Evolutionary conservation across 1,140 invertebrate genomes (phyloP), one percentile per base, ranked within the genome.

Genomic region (Onthophagus taurus): DNA sequence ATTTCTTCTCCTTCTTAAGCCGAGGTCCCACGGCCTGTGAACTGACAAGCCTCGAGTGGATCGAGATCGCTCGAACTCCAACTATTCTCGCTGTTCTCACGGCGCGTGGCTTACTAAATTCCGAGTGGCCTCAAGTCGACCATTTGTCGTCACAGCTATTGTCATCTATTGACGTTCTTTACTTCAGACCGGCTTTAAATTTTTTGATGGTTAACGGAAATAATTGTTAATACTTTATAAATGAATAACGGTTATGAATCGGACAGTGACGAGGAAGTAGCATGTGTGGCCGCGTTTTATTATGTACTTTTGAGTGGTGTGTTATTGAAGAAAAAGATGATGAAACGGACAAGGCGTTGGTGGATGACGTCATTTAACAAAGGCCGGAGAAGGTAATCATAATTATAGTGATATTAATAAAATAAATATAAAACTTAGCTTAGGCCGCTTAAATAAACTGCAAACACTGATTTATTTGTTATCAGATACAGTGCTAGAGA

Each of bases 201-300:
- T 26, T 26, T 26, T 26, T 26, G 7, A 7, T 26, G 7, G 7
- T 26, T 26, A 7, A 7, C n/a, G 24, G 24, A 26, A 26, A 26
- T 26, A 26, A 26, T 26, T 26, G 7, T 26, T n/a, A n/a, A 26
- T 7, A 26, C 7, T 26, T n/a, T n/a, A n/a, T n/a, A n/a, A 26
- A 26, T 26, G 24, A 26, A 26, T 26, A 26, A 26, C n/a, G n/a
- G n/a, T 26, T 26, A 26, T n/a, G 24, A 26, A 26, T 26, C 24
- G 24, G 24, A 26, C 24, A n/a, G n/a, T 26, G 24, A 26, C 24
- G 24, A 26, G 24, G 24, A 26, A n/a, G 24, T 26, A 26, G 24
- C 24, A n/a, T 7, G 24, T 26, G 24, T n/a, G n/a, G n/a, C n/a
- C n/a, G n/a, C n/a, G n/a, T n/a, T n/a, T n/a, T n/a, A n/a, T n/a